Evolutionary conservation across 2,888 invertebrate genomes (phyloP).

Genomic region (Malthinus seriepunctatus): DNA sequence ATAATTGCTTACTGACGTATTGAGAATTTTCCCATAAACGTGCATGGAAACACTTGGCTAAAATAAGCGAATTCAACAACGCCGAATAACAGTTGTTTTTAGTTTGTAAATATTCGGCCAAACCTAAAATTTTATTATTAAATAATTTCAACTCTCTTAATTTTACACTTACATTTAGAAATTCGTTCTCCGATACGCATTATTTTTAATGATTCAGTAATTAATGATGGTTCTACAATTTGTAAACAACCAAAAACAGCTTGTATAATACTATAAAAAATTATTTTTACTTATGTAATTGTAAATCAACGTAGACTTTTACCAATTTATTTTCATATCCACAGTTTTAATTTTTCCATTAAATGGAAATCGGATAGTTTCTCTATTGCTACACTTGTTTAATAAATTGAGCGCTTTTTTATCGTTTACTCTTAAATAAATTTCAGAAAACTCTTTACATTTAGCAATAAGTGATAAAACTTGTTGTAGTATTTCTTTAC

Average conservation of each 20-base stretch:
- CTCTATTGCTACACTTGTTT: conserved; percentile 63
- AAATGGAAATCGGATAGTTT: conserved; percentile 70
- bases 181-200: conserved; percentile 69
- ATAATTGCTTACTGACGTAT: conserved; percentile 70
- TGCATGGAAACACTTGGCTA: conserved; percentile 69
- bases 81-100: conserved; percentile 55
- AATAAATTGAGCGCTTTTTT: conserved; percentile 69
- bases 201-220: conserved; percentile 71
- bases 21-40: conserved; percentile 77
- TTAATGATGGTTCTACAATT: conserved; percentile 68
- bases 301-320: conserved; percentile 38
- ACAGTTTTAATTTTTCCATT: conserved; percentile 70
- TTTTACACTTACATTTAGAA: conserved; percentile 64
- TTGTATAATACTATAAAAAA: conserved; percentile 69
- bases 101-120: conserved; percentile 61
- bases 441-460: conserved; percentile 70
- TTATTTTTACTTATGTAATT: not conserved
- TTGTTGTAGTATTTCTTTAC: conserved; percentile 61
- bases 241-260: conserved; percentile 71
- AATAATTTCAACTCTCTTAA: too few relatives aligned
- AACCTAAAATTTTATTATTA: conserved; percentile 51
- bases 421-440: conserved; percentile 70
- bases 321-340: conserved; percentile 80
- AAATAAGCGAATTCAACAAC: conserved; percentile 62
- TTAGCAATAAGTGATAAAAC: conserved; percentile 61